Percentiles rank a stretch among this genome's conserved stretches.
Evolutionary conservation across 2,888 invertebrate species (phyloP).

Genomic region (Lochmaea capreae): DNA sequence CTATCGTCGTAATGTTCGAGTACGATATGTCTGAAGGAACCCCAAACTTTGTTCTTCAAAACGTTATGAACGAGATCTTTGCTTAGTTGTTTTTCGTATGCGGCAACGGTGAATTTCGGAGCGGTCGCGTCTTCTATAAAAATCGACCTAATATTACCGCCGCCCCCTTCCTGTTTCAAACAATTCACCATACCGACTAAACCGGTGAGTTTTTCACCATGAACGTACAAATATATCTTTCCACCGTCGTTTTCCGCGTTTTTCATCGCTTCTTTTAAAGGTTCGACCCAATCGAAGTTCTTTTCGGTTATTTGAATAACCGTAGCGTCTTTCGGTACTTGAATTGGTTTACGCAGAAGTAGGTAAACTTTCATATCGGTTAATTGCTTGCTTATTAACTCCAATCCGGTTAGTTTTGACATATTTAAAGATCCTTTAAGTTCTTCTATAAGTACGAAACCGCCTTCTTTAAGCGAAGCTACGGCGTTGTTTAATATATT

Average conservation of each 20-base stretch:
- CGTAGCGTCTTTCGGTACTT: conserved; percentile 62
- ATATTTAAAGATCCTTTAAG: conserved; percentile 66
- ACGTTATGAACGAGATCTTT: conserved; percentile 91
- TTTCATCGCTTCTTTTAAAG: conserved; percentile 80
- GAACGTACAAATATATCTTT: conserved; percentile 77
- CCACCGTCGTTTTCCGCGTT: conserved; percentile 71
- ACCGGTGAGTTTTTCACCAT: conserved; percentile 79
- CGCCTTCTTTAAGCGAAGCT: conserved; percentile 74
- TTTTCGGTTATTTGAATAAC: conserved; percentile 77
- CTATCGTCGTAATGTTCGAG: conserved; percentile 67
- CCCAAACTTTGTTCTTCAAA: conserved; percentile 84
- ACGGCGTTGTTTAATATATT: conserved; percentile 70
- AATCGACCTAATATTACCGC: conserved; percentile 78
- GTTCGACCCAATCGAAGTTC: conserved; percentile 84
- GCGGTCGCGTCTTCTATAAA: conserved; percentile 76
- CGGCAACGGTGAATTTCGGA: conserved; percentile 71
- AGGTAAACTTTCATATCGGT: conserved; percentile 75
- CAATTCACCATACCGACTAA: conserved; percentile 92
- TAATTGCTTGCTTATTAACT: conserved; percentile 72
- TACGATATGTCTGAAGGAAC: conserved; percentile 84
- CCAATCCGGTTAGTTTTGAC: conserved; percentile 65
- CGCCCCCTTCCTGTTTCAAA: conserved; percentile 88
- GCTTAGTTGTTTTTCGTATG: conserved; percentile 73
- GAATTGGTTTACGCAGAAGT: conserved; percentile 72
- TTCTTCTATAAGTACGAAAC: conserved; percentile 82